Evolutionary conservation across 2,113 vertebrate genomes (phyloP).

Genomic region (Bettongia penicillata): DNA sequence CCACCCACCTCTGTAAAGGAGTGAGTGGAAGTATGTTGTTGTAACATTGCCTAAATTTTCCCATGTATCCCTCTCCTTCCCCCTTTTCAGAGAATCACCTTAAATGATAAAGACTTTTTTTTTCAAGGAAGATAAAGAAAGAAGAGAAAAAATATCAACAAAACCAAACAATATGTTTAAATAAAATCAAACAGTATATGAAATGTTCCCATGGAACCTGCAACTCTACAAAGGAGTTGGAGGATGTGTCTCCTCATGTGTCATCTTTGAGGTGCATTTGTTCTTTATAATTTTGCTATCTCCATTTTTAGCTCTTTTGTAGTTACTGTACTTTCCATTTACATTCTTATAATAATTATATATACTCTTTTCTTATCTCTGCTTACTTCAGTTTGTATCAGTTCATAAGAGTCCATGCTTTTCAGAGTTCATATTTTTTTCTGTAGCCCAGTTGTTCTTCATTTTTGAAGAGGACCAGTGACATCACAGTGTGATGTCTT

Average conservation of each 20-base stretch:
- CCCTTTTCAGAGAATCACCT: background rate
- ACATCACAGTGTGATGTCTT: background rate
- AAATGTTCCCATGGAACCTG: background rate
- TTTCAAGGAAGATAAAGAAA: background rate
- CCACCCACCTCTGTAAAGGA: background rate
- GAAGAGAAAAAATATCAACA: background rate
- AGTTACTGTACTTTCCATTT: background rate
- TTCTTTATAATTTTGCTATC: background rate
- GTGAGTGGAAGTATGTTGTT: background rate
- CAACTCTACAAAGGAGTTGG: background rate
- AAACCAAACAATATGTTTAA: background rate
- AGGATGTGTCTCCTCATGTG: background rate
- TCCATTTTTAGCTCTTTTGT: background rate
- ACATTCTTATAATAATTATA: background rate
- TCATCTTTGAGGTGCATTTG: background rate
- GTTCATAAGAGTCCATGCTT: background rate
- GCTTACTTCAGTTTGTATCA: background rate
- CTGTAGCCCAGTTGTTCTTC: too few relatives aligned
- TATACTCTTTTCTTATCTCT: background rate
- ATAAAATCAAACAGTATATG: background rate
- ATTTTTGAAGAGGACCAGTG: background rate
- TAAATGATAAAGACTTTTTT: background rate
- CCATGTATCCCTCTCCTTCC: background rate
- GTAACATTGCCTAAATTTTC: background rate
- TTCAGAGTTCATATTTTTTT: background rate